Base-by-base conservation (phyloP, 2,797 vertebrate genomes). In the Gadopsis marmoratus region DNA sequence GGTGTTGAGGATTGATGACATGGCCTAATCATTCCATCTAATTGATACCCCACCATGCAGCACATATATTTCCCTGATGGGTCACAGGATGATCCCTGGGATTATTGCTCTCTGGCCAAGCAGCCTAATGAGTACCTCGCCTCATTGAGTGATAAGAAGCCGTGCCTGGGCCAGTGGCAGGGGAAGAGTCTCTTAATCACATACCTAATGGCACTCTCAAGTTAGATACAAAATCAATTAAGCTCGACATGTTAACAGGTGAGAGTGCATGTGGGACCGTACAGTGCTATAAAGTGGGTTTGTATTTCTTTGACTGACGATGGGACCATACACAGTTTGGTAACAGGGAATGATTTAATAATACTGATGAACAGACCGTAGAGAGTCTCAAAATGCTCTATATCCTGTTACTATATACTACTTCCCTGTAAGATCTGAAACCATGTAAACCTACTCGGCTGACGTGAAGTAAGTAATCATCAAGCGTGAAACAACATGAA, bases 131-230 rank as follows among this genome's bases (percentile, higher is more conserved):
- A 88, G 69, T 53, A 84, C 74, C 73, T 82, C 84, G 88, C 82
- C 87, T 88, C 82, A 56, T 17, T 88, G 89, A 91, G 91, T 77
- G 86, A 90, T 92, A 90, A 90, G 89, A 82, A 75, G 82, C 78
- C 87, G 80, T 70, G 78, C 55, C 53, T 74, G 78, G 31, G 78
- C 84, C 90, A 92, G 93, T 87, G 86, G 87, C 72, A 61, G 64
- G 72, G 86, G 92, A 89, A 88, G 88, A 87, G 82, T 58, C 78
- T 86, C 83, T 92, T 90, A 84, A 91, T 91, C 90, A 85, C 74
- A 59, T 1, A 67, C 66, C 76, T 91, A 89, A 93, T 90, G 91
- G 85, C 62, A 71, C 91, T 69, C 81, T 84, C 65, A 70, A 79
- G 84, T 86, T 84, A 26, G 75, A 87, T 79, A 73, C 58, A 67